Evolutionary conservation across 2,888 invertebrate species (phyloP), one percentile per base, ranked within the genome.

Genomic region (Ophion ventricosus): DNA sequence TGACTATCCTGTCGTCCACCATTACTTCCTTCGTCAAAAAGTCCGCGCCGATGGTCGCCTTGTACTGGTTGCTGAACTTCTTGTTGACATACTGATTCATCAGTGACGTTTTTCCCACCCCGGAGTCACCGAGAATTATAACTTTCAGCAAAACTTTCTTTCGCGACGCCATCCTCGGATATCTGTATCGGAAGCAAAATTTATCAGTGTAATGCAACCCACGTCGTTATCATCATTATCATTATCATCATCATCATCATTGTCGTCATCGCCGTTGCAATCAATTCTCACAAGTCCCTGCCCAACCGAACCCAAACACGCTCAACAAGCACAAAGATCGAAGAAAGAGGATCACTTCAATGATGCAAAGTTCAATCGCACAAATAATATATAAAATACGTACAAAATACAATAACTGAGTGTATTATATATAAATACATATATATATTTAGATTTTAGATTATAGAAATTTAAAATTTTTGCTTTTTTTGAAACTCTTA

Each of bases 1-100:
- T 99, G 88, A 99, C 99, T 92, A 99, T 97, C 93, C 99, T 96
- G 94, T 99, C 99, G 93, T 99, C 99, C n/a, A 99, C 99, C 92
- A 97, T 96, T 86, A 99, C 98, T 95, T 99, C 99, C 95, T 99
- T 99, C 90, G 99, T 99, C 91, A 99, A 96, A 94, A 99, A 99
- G 95, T 99, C 99, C 88, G 99, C 99, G 87, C 99, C 99, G 94
- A 99, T 99, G 88, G 99, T 99, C 86, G 99, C 99, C 95, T 99
- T 99, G 95, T 99, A 99, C 95, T 99, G 99, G 94, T 99, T 99
- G 92, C 98, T 98, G 95, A 99, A 99, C 94, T 99, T 98, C 94
- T 99, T 98, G 95, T 99, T 99, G 90, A 99, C 99, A 95, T 99
- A 99, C 94, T 99, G 99, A 95, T 99, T 99, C 99, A 99, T 99